Percentiles rank a stretch among this genome's conserved stretches.
phyloP scores from a whole-genome alignment of 2,113 vertebrate species.

The Anseranas semipalmata region DNA sequence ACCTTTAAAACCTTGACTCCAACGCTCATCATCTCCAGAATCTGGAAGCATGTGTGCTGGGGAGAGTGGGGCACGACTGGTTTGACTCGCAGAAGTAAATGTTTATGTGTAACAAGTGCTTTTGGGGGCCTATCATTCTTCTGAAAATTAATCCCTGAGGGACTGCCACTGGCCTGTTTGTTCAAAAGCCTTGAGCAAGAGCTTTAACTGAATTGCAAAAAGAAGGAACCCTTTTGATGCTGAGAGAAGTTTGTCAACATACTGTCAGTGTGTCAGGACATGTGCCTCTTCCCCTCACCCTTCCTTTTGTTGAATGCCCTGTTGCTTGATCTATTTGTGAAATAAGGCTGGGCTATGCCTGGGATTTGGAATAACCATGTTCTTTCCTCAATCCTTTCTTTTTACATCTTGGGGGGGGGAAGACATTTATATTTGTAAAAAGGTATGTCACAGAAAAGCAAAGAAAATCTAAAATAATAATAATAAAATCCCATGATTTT shows the following conservation, averaged over 20 bases:
- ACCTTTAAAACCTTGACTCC: background rate
- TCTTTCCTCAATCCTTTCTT: background rate
- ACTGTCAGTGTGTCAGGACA: background rate
- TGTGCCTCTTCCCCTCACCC: background rate
- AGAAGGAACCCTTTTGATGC: constrained; percentile 15
- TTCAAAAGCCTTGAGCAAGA: constrained; percentile 14
- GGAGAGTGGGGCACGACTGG: fast-evolving
- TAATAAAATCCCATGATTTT: background rate
- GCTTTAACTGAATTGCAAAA: constrained; percentile 26
- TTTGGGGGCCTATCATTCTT: background rate
- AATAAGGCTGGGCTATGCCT: background rate
- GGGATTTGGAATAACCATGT: background rate
- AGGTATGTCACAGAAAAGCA: background rate
- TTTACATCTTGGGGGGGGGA: background rate
- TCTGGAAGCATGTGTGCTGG: background rate
- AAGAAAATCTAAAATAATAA: background rate
- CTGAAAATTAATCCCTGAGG: constrained; percentile 6
- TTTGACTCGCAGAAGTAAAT: background rate
- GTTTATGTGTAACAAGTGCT: background rate
- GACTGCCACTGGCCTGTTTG: background rate
- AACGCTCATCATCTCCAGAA: background rate
- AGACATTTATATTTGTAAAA: background rate
- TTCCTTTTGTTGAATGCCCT: background rate
- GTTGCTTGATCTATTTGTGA: background rate
- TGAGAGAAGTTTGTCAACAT: constrained; percentile 18